phyloP scores from a whole-genome alignment of 2,888 invertebrate genomes.

The Callimorpha dominula region DNA sequence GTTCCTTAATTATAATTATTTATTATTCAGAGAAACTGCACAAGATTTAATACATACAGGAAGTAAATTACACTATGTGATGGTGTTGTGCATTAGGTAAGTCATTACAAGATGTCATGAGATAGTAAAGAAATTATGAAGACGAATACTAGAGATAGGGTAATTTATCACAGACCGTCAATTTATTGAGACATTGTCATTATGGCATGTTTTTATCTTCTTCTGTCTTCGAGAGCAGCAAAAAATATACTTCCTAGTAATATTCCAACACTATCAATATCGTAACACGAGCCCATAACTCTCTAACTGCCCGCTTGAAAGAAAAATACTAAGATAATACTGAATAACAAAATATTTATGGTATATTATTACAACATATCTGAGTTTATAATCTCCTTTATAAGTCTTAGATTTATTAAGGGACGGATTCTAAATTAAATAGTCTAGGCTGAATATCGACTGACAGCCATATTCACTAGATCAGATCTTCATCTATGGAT shows the following conservation, averaged over 20 bases:
- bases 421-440: background rate
- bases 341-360: background rate
- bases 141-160: constrained; percentile 1
- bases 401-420: background rate
- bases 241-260: background rate
- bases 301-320: too few species aligned
- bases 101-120: constrained; percentile 16
- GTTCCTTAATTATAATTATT: constrained; percentile 42
- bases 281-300: too few species aligned
- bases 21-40: constrained; percentile 32
- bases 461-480: background rate
- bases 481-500: background rate
- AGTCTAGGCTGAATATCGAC: background rate
- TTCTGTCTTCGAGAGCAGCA: background rate
- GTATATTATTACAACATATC: background rate
- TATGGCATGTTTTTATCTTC: background rate
- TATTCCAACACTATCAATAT: background rate
- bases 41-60: constrained; percentile 33
- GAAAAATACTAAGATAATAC: too few species aligned
- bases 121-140: constrained; percentile 11
- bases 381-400: background rate
- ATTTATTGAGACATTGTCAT: constrained; percentile 7
- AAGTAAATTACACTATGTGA: constrained; percentile 27
- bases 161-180: constrained; percentile 1
- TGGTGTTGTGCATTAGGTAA: constrained; percentile 9